A percentile compares a stretch with the other conserved stretches of the same genome.
phyloP scores from a whole-genome alignment of 2,888 invertebrate genomes.

The Drosophila buzzatii region DNA sequence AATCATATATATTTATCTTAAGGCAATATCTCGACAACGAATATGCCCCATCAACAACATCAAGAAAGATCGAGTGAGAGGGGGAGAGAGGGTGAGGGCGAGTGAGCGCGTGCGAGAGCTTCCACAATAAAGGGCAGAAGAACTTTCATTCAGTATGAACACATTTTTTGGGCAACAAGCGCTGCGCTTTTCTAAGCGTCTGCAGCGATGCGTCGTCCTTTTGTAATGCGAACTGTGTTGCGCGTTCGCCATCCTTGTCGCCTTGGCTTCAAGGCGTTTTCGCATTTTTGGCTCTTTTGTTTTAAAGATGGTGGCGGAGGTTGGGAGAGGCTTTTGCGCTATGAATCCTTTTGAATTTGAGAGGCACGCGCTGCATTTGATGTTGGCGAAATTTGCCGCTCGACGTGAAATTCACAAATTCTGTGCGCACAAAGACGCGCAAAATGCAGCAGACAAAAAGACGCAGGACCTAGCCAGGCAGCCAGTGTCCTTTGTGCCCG shows the following conservation, averaged over 20 bases:
- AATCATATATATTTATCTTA: not conserved
- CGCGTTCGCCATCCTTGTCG: constrained; percentile 29
- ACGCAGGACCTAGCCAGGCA: constrained; percentile 27
- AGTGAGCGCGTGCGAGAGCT: not conserved
- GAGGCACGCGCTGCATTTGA: constrained; percentile 71
- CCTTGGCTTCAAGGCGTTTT: constrained; percentile 46
- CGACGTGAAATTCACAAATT: constrained; percentile 62
- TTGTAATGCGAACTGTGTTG: constrained; percentile 32
- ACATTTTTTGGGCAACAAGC: constrained; percentile 38
- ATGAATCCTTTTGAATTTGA: constrained; percentile 69
- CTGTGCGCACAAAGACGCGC: constrained; percentile 58
- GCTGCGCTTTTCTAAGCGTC: constrained; percentile 48
- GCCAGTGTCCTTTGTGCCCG: constrained; percentile 49
- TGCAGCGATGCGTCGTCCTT: constrained; percentile 38
- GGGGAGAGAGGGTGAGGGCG: not conserved
- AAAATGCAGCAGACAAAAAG: constrained; percentile 58
- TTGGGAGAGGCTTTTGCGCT: constrained; percentile 51
- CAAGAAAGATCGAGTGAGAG: not conserved
- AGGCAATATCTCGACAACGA: not conserved
- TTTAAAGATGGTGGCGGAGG: constrained; percentile 36
- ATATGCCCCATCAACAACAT: not conserved
- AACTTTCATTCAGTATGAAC: constrained; percentile 70
- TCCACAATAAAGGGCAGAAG: constrained; percentile 18
- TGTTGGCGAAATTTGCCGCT: constrained; percentile 67
- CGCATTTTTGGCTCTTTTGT: constrained; percentile 61